A percentile compares a stretch with the other conserved stretches of the same genome.
phyloP scores from a whole-genome alignment of 2,113 vertebrate species.

The Columba janthina region DNA sequence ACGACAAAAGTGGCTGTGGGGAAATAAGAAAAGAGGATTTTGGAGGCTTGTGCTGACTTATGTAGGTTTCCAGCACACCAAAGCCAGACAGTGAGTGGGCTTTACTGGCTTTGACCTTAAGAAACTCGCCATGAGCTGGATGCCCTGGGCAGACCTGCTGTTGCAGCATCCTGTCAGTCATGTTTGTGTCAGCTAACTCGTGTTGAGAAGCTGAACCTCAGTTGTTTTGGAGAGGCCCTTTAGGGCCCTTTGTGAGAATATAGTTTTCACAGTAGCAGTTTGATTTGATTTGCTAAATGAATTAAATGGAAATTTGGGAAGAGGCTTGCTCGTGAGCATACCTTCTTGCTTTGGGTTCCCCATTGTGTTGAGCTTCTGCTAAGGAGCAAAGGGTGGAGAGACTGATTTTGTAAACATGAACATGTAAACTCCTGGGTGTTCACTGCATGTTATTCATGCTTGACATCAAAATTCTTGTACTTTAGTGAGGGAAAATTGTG shows the following conservation, averaged over 20 bases:
- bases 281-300: slow-evolving; percentile 39
- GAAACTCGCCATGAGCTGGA: slow-evolving; percentile 4
- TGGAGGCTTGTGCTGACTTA: slow-evolving; percentile 54
- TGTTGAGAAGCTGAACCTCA: not conserved
- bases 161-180: not conserved
- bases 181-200: not conserved
- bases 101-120: slow-evolving; percentile 58
- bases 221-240: not conserved
- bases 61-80: slow-evolving; percentile 27
- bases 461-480: not conserved
- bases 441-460: not conserved
- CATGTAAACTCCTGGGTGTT: not conserved
- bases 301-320: slow-evolving; percentile 10
- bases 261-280: not conserved
- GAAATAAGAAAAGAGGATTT: slow-evolving; percentile 68
- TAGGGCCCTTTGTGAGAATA: not conserved
- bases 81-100: slow-evolving; percentile 19
- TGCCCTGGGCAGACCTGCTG: not conserved
- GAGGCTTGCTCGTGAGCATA: not conserved
- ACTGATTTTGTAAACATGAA: not conserved
- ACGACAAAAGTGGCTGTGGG: not conserved
- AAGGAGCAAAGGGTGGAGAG: not conserved
- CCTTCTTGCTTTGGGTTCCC: not conserved
- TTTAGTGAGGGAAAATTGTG: not conserved
- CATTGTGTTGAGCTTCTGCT: not conserved